Percentiles rank a stretch among this genome's conserved stretches.
Evolutionary conservation across 2,797 vertebrate genomes (phyloP).

Genomic region (Phyllotis vaccarum): DNA sequence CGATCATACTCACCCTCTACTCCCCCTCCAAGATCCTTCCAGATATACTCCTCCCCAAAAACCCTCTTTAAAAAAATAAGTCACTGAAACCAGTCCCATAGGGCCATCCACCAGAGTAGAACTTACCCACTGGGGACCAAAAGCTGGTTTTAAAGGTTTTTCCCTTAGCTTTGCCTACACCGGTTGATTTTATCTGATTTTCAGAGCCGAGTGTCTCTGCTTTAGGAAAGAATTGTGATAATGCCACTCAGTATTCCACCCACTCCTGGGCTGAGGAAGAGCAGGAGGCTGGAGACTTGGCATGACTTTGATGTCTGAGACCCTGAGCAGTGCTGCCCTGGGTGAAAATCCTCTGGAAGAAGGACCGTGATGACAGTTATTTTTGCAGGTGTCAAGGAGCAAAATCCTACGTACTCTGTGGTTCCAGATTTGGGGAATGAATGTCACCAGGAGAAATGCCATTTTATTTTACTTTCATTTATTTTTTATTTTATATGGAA

Average conservation of each 20-base stretch:
- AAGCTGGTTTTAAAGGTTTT: background rate
- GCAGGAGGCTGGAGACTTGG: slow-evolving; percentile 74
- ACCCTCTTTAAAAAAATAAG: background rate
- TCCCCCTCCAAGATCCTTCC: no score
- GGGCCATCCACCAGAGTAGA: background rate
- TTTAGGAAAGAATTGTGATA: slow-evolving; percentile 72
- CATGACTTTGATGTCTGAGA: slow-evolving; percentile 76
- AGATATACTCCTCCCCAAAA: background rate
- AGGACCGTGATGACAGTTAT: slow-evolving; percentile 58
- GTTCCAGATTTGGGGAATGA: slow-evolving; percentile 67
- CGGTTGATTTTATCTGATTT: slow-evolving; percentile 31
- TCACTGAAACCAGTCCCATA: no score
- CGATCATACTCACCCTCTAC: background rate
- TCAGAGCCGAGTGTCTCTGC: slow-evolving; percentile 67
- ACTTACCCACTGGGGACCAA: background rate
- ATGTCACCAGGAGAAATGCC: slow-evolving; percentile 58
- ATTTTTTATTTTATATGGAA: background rate
- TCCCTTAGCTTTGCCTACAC: slow-evolving; percentile 34
- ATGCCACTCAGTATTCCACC: slow-evolving; percentile 77
- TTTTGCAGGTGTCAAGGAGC: slow-evolving; percentile 75
- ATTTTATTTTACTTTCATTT: background rate
- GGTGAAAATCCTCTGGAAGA: slow-evolving; percentile 76
- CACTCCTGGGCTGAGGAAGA: slow-evolving; percentile 66
- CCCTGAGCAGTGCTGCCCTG: slow-evolving; percentile 70
- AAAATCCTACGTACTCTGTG: slow-evolving; percentile 66